A percentile compares a stretch with the other conserved stretches of the same genome.
These are phyloP conservation scores for Drosophila neutralis DNA, from an alignment of 2,888 invertebrate genomes.

Conservation along the genomic window DNA sequence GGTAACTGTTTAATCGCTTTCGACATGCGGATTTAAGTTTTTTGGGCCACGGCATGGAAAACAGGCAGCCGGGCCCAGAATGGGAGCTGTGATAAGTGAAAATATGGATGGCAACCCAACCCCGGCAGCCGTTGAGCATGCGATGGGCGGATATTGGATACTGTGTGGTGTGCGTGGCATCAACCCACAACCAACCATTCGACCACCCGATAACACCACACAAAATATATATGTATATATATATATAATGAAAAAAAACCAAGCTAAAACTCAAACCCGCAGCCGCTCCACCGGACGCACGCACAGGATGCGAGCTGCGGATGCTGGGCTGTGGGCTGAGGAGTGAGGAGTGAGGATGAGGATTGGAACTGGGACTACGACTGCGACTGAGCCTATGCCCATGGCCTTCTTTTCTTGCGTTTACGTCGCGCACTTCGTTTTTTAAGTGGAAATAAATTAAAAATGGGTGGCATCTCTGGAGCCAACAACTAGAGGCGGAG, in stretches of 20 bases:
- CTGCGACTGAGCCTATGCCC: conserved; percentile 51
- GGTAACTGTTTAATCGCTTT: conserved; percentile 84
- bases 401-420: conserved; percentile 43
- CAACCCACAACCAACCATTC: conserved; percentile 23
- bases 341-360: conserved; percentile 21
- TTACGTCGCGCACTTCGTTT: conserved; percentile 50
- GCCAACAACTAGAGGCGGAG: conserved; percentile 4
- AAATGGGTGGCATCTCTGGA: conserved; percentile 81
- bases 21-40: conserved; percentile 85
- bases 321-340: conserved; percentile 46
- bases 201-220: conserved; percentile 71
- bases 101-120: conserved; percentile 58
- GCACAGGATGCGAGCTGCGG: conserved; percentile 74
- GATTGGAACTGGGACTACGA: conserved; percentile 9
- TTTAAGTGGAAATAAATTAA: conserved; percentile 84
- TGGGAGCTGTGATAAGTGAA: conserved; percentile 72
- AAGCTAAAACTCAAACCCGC: conserved; percentile 18
- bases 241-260: conserved; percentile 4
- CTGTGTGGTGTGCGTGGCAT: conserved; percentile 34
- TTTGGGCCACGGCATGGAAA: conserved; percentile 63
- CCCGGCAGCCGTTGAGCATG: conserved; percentile 23
- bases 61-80: conserved; percentile 14
- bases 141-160: conserved; percentile 63
- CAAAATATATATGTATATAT: background rate
- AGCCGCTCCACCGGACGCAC: conserved; percentile 75